Evolutionary conservation across 2,888 invertebrate species (phyloP).

Genomic region (Crocallis elinguaria): DNA sequence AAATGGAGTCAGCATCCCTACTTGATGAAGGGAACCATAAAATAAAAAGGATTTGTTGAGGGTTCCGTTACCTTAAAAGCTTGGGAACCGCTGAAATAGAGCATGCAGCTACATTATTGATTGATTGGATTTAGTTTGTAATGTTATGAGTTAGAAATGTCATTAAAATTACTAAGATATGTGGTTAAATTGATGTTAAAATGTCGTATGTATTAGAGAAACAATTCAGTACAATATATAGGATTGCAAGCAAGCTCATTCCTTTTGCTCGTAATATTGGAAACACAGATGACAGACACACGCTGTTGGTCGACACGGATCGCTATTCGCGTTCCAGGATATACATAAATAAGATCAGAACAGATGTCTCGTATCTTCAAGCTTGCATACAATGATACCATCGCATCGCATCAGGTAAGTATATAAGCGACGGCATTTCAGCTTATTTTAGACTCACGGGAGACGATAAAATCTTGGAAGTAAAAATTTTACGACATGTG

Average conservation of each 20-base stretch:
- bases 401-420: conserved; percentile 47
- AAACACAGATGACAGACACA: conserved; percentile 48
- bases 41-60: too few relatives aligned
- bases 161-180: too few relatives aligned
- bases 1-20: too few relatives aligned
- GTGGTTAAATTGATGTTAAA: too few relatives aligned
- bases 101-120: too few relatives aligned
- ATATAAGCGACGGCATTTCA: conserved; percentile 52
- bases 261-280: conserved; percentile 10
- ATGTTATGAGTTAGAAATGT: too few relatives aligned
- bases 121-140: too few relatives aligned
- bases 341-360: conserved; percentile 62
- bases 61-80: too few relatives aligned
- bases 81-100: too few relatives aligned
- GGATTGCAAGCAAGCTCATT: conserved; percentile 1
- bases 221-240: too few relatives aligned
- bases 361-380: conserved; percentile 59
- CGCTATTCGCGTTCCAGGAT: conserved; percentile 52
- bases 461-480: conserved; percentile 60
- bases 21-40: too few relatives aligned
- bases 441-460: conserved; percentile 55
- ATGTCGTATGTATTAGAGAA: too few relatives aligned
- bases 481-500: conserved; percentile 66
- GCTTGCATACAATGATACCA: conserved; percentile 62
- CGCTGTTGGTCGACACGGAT: conserved; percentile 43